Evolutionary conservation across 2,113 vertebrate genomes (phyloP).

Genomic region (Dascyllus trimaculatus): DNA sequence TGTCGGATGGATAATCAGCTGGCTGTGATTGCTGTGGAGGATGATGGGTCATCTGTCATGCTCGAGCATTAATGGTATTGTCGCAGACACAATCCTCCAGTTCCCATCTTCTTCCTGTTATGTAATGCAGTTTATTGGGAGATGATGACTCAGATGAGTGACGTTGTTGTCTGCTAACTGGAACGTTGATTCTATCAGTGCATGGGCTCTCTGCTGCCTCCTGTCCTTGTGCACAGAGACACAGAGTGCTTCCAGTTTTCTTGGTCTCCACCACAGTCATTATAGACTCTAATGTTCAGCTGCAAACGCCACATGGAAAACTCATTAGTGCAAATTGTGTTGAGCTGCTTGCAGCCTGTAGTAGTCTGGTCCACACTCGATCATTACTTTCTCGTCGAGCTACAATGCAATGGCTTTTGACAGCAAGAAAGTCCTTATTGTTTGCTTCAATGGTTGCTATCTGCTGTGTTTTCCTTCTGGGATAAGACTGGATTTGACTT

Average conservation of each 20-base stretch:
- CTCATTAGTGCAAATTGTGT: conserved; percentile 62
- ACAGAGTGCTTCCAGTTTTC: conserved; percentile 43
- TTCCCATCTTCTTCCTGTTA: conserved; percentile 63
- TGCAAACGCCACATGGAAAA: conserved; percentile 77
- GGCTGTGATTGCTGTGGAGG: conserved; percentile 29
- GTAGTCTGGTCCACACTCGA: conserved; percentile 12
- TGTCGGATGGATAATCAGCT: conserved; percentile 37
- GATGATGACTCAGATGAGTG: conserved; percentile 73
- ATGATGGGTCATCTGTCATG: conserved; percentile 49
- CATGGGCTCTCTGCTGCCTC: conserved; percentile 19
- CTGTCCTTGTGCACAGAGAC: conserved; percentile 24
- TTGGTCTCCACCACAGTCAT: conserved; percentile 58
- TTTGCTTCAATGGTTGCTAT: background rate
- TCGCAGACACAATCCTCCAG: conserved; percentile 37
- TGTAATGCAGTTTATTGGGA: conserved; percentile 68
- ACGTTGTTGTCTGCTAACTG: conserved; percentile 64
- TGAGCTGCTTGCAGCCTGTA: conserved; percentile 43
- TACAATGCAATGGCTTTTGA: conserved; percentile 22
- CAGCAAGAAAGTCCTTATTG: conserved; percentile 11
- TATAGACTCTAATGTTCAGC: conserved; percentile 60
- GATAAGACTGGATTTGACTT: background rate
- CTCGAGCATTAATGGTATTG: conserved; percentile 45
- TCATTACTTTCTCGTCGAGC: conserved; percentile 35
- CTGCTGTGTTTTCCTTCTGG: background rate
- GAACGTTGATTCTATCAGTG: conserved; percentile 47